Evolutionary conservation across 2,797 vertebrate genomes (phyloP).

Genomic region (Triplophysa bombifrons): DNA sequence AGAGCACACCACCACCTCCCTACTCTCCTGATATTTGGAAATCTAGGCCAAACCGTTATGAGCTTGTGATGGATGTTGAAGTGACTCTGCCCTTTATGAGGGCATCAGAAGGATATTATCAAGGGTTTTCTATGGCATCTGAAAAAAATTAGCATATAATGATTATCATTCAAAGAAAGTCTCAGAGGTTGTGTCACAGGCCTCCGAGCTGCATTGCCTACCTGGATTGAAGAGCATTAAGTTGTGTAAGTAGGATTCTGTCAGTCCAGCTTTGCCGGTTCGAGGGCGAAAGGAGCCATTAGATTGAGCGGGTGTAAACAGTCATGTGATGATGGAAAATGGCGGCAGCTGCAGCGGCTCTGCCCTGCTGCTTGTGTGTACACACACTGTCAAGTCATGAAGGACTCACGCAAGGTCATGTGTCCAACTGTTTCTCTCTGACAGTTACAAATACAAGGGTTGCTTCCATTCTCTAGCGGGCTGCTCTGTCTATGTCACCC

Average conservation of each 20-base stretch:
- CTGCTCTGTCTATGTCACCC: conserved; percentile 50
- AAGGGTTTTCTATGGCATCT: conserved; percentile 35
- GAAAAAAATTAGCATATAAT: conserved; percentile 10
- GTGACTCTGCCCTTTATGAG: conserved; percentile 57
- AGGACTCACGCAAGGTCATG: conserved; percentile 61
- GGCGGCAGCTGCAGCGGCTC: conserved; percentile 56
- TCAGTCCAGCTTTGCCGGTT: conserved; percentile 1
- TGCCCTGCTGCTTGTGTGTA: conserved; percentile 54
- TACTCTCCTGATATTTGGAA: conserved; percentile 48
- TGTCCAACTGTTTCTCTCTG: conserved; percentile 60
- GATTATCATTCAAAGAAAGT: conserved; percentile 37
- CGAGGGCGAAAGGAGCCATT: conserved; percentile 1
- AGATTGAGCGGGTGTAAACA: conserved; percentile 41
- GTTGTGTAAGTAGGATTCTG: conserved; percentile 15
- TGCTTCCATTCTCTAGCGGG: conserved; percentile 48
- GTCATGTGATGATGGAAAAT: conserved; percentile 45
- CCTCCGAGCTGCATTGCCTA: conserved; percentile 2
- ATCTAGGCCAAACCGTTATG: conserved; percentile 56
- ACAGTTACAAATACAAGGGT: conserved; percentile 62
- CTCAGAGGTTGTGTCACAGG: conserved; percentile 6
- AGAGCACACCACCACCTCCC: conserved; percentile 22
- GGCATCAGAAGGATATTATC: conserved; percentile 50
- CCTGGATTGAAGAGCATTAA: conserved; percentile 30
- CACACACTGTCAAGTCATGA: conserved; percentile 56
- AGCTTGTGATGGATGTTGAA: conserved; percentile 56